Evolutionary conservation across 2,888 invertebrate species (phyloP), one percentile per base, ranked within the genome.

Genomic region (Erebia palarica): DNA sequence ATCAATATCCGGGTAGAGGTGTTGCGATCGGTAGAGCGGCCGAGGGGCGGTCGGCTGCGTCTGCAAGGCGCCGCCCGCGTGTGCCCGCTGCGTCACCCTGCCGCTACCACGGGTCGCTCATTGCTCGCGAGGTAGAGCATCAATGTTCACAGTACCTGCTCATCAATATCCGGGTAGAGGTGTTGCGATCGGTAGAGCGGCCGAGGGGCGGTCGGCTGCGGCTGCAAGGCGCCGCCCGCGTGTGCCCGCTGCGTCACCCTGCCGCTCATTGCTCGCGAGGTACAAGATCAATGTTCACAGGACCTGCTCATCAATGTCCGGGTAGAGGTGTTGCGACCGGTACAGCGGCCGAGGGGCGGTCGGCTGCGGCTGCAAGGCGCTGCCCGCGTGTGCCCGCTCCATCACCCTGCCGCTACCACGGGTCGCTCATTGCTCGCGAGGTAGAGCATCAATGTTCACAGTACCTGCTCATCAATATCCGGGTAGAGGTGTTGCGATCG

Each of bases 391-490:
- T 71, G 85, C 89, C 82, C 93, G 92, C 91, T 92, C 92, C 92
- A 92, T 92, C 88, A 90, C 93, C 90, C 88, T 80, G 83, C 88
- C 87, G 86, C 90, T 91, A 89, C 86, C 89, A 88, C 86, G 81
- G 21, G 21, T 58, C 27, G 57, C 13, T 58, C 57, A 10, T 42
- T 42, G 42, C 36, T 42, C 60, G 14, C 27, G 21, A 49, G 21
- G 14, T 1, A n/a, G 14, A 64, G 27, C 49, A 9, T 64, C 27
- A 4, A 21, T 65, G 7, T 10, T 65, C 53, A 13, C 13, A 55
- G 21, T 67, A 93, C 94, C 92, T 94, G 94, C 78, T 93, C 93
- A 81, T 94, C 94, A 75, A 94, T 93, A 78, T 94, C 93, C 14
- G 88, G 80, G 83, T 91, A 91, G 70, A 85, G 79, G 78, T 88